A percentile compares a stretch with the other conserved stretches of the same genome.
Conservation (phyloP, 2,888 invertebrate genomes). For the Xylophagus ater region DNA sequence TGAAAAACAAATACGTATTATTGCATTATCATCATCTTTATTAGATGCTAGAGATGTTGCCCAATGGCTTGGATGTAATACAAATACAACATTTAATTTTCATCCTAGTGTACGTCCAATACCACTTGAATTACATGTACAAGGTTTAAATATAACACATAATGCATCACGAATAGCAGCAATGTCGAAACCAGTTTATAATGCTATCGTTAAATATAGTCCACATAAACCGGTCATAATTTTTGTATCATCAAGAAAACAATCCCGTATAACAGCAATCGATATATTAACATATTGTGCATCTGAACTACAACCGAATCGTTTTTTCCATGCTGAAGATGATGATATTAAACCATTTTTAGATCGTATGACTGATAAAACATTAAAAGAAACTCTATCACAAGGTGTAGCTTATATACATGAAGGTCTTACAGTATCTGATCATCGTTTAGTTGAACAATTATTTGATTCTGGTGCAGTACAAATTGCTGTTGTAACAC, state of each 20-base stretch:
- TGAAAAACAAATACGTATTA: constrained; percentile 78
- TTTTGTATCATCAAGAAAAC: constrained; percentile 84
- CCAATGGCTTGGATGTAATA: constrained; percentile 91
- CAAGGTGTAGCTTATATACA: constrained; percentile 97
- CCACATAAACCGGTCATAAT: constrained; percentile 76
- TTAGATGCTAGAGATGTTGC: constrained; percentile 92
- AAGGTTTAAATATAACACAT: constrained; percentile 95
- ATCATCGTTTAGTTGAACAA: constrained; percentile 85
- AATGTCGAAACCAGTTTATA: constrained; percentile 97
- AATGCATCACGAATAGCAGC: constrained; percentile 91
- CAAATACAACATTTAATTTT: constrained; percentile 94
- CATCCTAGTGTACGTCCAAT: constrained; percentile 95
- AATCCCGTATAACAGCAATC: constrained; percentile 88
- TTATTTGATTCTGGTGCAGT: constrained; percentile 88
- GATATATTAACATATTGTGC: constrained; percentile 90
- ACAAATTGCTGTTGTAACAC: constrained; percentile 83
- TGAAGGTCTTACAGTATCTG: constrained; percentile 77
- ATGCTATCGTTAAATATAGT: constrained; percentile 75
- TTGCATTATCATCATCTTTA: constrained; percentile 86
- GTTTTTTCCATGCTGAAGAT: constrained; percentile 82
- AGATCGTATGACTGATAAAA: constrained; percentile 78
- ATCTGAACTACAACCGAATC: constrained; percentile 71
- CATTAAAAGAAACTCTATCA: constrained; percentile 78
- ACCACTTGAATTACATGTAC: constrained; percentile 90
- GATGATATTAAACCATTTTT: constrained; percentile 83